Conservation (phyloP, 2,113 vertebrate genomes). For the Halcyon senegalensis region DNA sequence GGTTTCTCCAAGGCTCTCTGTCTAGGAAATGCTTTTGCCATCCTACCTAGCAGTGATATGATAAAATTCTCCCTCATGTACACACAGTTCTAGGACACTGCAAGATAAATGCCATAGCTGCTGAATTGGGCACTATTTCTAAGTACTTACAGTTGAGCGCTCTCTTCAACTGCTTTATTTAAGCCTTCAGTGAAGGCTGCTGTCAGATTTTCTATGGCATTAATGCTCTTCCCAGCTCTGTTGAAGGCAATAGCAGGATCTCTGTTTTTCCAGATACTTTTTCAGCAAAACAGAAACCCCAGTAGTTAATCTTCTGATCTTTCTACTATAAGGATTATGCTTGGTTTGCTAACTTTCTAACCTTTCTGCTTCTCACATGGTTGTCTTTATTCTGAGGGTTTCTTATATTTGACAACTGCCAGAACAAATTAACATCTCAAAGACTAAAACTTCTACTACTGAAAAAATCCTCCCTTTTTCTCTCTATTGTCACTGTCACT, state of each 20-base stretch:
- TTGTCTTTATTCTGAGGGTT: background rate
- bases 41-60: background rate
- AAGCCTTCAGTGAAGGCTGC: background rate
- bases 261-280: background rate
- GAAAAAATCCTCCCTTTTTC: background rate
- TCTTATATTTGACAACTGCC: background rate
- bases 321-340: background rate
- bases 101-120: background rate
- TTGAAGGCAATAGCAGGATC: background rate
- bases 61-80: too few species aligned
- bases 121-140: background rate
- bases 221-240: background rate
- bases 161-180: background rate
- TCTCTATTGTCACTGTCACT: background rate
- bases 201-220: background rate
- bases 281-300: background rate
- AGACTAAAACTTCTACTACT: background rate
- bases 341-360: background rate
- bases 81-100: background rate
- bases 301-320: background rate
- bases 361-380: background rate
- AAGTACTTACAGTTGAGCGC: background rate
- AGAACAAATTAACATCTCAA: background rate
- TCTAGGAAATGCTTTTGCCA: background rate
- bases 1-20: background rate